Conservation (phyloP, 2,888 invertebrate genomes). For the Deladenus siricidicola region DNA sequence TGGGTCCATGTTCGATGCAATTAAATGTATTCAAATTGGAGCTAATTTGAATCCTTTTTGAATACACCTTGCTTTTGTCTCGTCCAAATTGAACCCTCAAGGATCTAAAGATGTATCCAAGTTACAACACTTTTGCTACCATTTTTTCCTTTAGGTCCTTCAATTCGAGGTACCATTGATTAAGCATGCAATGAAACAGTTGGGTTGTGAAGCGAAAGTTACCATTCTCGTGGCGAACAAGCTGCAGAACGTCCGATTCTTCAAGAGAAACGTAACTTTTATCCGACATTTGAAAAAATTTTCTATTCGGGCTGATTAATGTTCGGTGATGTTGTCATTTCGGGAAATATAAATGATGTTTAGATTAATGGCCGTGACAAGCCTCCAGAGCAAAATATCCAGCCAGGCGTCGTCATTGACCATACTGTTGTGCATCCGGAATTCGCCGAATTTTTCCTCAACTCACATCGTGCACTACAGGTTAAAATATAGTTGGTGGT, state of each 20-base stretch:
- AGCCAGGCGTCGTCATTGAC: constrained; percentile 37
- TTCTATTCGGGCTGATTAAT: too few species aligned
- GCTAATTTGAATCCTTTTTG: too few species aligned
- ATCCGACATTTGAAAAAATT: too few species aligned
- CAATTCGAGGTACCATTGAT: constrained; percentile 21
- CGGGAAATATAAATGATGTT: not conserved
- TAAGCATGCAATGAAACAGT: not conserved
- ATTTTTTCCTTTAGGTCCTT: constrained; percentile 15
- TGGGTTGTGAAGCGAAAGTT: constrained; percentile 17
- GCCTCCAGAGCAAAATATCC: constrained; percentile 34
- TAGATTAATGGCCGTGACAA: constrained; percentile 15
- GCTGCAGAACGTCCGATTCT: constrained; percentile 34
- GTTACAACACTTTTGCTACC: too few species aligned
- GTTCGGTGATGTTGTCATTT: not conserved
- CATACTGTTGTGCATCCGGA: constrained; percentile 30
- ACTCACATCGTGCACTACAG: constrained; percentile 42
- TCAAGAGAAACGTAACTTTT: constrained; percentile 15
- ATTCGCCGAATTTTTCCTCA: constrained; percentile 43
- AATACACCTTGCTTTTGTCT: too few species aligned
- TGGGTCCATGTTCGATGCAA: too few species aligned
- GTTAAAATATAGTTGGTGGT: too few species aligned
- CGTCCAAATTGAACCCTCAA: too few species aligned
- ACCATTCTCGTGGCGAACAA: constrained; percentile 38
- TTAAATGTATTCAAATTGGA: too few species aligned
- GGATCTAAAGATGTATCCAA: too few species aligned